Evolutionary conservation across 2,888 invertebrate genomes (phyloP).

Genomic region (Trichogramma dendrolimi): DNA sequence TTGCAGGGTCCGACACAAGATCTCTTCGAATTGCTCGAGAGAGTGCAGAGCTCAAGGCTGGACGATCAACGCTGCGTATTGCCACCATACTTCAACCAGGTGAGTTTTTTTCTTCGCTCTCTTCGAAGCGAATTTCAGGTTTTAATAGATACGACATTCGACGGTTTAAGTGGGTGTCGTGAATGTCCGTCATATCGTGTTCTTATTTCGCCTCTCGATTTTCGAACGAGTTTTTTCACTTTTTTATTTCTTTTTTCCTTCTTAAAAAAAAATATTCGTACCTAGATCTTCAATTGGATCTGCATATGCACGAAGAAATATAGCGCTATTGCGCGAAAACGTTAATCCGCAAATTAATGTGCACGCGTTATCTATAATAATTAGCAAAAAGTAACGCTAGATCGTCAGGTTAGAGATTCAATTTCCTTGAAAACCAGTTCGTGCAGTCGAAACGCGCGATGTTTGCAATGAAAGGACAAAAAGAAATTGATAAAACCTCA

Average conservation of each 20-base stretch:
- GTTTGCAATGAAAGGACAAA: too few relatives aligned
- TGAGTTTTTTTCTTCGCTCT: conserved; percentile 48
- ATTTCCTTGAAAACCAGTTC: too few relatives aligned
- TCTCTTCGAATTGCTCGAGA: conserved; percentile 89
- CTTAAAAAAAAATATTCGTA: not conserved
- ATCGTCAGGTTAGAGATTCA: too few relatives aligned
- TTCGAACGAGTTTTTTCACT: not conserved
- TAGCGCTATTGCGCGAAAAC: too few relatives aligned
- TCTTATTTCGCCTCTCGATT: not conserved
- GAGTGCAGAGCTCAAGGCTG: conserved; percentile 88
- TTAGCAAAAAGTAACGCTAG: too few relatives aligned
- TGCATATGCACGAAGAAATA: too few relatives aligned
- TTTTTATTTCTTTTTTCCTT: not conserved
- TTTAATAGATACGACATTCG: not conserved
- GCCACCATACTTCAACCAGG: conserved; percentile 87
- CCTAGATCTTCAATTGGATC: too few relatives aligned
- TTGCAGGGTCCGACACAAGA: conserved; percentile 59
- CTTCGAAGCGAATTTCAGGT: too few relatives aligned
- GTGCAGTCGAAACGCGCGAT: too few relatives aligned
- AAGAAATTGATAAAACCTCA: too few relatives aligned
- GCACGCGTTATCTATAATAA: too few relatives aligned
- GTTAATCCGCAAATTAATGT: too few relatives aligned
- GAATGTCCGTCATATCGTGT: not conserved
- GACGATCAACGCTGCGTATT: conserved; percentile 97
- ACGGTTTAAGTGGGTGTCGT: not conserved